Evolutionary conservation across 1,140 invertebrate genomes (phyloP).

Genomic region (Drosophila trapezifrons): DNA sequence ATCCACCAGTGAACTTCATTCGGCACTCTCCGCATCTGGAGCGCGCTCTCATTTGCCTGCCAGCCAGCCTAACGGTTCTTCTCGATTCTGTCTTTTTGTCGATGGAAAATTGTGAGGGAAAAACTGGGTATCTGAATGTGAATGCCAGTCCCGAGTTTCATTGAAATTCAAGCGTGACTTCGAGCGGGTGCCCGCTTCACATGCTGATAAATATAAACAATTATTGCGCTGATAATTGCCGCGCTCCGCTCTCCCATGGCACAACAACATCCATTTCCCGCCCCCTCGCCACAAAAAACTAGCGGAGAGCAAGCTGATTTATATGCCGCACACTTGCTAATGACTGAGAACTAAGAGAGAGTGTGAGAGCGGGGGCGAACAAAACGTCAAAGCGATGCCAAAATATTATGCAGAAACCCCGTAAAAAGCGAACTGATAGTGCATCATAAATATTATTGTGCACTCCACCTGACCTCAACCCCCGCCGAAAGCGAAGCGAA

Average conservation of each 20-base stretch:
- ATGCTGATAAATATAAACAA: slow-evolving; percentile 72
- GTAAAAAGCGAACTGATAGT: slow-evolving; percentile 25
- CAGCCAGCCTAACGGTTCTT: slow-evolving; percentile 47
- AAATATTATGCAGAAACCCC: slow-evolving; percentile 42
- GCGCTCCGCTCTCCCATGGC: slow-evolving; percentile 42
- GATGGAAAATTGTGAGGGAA: slow-evolving; percentile 66
- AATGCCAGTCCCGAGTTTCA: slow-evolving; percentile 39
- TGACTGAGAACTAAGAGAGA: slow-evolving; percentile 5
- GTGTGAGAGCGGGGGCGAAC: background rate
- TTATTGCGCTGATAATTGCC: slow-evolving; percentile 77
- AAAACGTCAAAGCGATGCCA: slow-evolving; percentile 9
- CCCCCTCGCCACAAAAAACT: background rate
- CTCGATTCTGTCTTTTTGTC: slow-evolving; percentile 41
- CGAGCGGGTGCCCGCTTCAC: slow-evolving; percentile 51
- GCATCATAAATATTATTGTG: slow-evolving; percentile 39
- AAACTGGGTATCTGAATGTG: slow-evolving; percentile 30
- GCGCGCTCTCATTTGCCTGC: slow-evolving; percentile 57
- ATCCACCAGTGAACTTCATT: slow-evolving; percentile 51
- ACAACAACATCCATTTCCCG: slow-evolving; percentile 34
- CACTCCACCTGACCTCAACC: slow-evolving; percentile 35
- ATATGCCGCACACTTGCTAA: slow-evolving; percentile 37
- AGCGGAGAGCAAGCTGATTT: slow-evolving; percentile 23
- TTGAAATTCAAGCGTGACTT: slow-evolving; percentile 75
- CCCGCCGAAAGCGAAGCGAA: background rate
- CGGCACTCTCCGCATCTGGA: slow-evolving; percentile 48